Evolutionary conservation across 2,113 vertebrate genomes (phyloP).

Genomic region (Echinops telfairi): DNA sequence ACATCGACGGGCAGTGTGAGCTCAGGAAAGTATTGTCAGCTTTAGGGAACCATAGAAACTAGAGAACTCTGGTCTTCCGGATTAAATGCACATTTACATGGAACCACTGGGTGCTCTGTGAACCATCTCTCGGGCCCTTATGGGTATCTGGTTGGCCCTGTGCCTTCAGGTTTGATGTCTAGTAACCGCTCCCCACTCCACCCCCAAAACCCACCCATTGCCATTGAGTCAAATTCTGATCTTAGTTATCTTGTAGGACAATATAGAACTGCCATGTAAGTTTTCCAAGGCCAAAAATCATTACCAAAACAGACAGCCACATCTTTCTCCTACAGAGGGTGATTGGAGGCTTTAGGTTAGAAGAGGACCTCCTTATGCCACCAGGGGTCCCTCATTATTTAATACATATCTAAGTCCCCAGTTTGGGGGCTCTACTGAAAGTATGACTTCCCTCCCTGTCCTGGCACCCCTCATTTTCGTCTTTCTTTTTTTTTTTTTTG

Average conservation of each 20-base stretch:
- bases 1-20: neutral
- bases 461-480: no score
- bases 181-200: neutral
- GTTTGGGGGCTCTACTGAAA: neutral
- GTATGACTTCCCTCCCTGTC: neutral
- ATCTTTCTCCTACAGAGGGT: neutral
- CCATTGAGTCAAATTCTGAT: neutral
- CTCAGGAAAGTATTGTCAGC: constrained; percentile 6
- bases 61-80: accelerated
- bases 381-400: neutral
- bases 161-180: neutral
- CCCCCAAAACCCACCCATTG: neutral
- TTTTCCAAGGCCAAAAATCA: neutral
- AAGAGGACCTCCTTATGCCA: neutral
- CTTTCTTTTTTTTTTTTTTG: no score
- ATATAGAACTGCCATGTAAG: neutral
- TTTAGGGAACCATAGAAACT: neutral
- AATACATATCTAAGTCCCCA: neutral
- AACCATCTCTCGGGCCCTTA: neutral
- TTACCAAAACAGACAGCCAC: neutral
- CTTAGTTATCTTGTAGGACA: neutral
- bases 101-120: neutral
- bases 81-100: neutral
- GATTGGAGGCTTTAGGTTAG: neutral
- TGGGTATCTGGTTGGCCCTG: neutral